Conservation (phyloP, 2,113 vertebrate species). For the Aramus guarauna region DNA sequence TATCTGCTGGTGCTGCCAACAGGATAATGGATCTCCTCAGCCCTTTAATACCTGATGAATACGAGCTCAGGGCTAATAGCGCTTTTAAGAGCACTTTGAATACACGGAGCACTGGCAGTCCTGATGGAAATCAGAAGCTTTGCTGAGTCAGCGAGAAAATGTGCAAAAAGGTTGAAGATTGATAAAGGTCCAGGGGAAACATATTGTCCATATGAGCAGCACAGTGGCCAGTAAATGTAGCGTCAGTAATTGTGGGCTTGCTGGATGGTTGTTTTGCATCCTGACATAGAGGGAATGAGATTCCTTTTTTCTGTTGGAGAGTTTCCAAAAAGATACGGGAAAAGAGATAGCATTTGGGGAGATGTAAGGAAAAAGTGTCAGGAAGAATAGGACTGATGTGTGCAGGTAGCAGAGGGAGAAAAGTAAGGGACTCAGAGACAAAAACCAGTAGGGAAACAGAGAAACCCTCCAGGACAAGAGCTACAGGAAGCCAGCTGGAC, state of each 20-base stretch:
- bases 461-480: background rate
- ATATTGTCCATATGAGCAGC: rapidly evolving
- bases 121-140: background rate
- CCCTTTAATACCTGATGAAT: background rate
- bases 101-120: background rate
- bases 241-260: background rate
- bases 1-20: background rate
- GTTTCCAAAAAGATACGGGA: background rate
- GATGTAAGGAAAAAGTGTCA: background rate
- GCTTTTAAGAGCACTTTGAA: background rate
- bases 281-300: background rate
- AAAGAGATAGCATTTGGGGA: background rate
- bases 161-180: background rate
- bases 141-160: rapidly evolving
- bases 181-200: background rate
- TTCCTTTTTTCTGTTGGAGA: background rate
- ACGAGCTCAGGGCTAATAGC: background rate
- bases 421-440: background rate
- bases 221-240: background rate
- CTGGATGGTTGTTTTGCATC: background rate
- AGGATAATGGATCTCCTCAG: background rate
- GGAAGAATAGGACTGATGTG: background rate
- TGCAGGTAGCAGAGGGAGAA: background rate
- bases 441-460: background rate
- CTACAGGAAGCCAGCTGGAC: background rate